phyloP scores from a whole-genome alignment of 35 echinoderm and acorn worm genomes.

The Lytechinus pictus region DNA sequence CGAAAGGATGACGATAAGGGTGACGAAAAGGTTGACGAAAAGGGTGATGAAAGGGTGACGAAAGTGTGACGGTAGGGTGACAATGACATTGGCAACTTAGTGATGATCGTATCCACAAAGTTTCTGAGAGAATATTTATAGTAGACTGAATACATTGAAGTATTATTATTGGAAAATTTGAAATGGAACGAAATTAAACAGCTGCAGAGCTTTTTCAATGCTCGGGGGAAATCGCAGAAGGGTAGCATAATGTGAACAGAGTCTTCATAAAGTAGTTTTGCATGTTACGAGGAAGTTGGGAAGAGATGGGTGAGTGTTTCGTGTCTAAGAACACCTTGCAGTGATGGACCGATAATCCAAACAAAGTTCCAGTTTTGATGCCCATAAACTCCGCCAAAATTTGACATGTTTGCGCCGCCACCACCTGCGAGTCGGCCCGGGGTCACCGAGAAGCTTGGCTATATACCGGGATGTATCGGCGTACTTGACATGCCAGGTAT shows the following conservation, averaged over 20 bases:
- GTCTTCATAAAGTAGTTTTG: neutral
- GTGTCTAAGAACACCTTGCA: conserved; percentile 5
- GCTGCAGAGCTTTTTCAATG: too few relatives aligned
- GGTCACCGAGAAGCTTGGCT: neutral
- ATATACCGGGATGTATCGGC: neutral
- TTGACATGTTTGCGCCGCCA: conserved; percentile 4
- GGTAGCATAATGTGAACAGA: neutral
- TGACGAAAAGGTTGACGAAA: too few relatives aligned
- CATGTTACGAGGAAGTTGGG: conserved; percentile 8
- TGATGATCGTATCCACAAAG: too few relatives aligned
- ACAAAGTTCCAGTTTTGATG: conserved; percentile 2
- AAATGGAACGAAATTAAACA: too few relatives aligned
- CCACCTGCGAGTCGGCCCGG: neutral
- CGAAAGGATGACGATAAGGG: too few relatives aligned
- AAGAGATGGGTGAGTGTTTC: neutral
- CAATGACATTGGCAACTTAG: too few relatives aligned
- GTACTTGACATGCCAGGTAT: neutral
- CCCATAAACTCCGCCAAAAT: neutral
- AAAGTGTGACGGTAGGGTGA: too few relatives aligned
- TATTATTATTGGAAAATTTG: too few relatives aligned
- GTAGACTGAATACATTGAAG: too few relatives aligned
- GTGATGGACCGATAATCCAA: conserved; percentile 1
- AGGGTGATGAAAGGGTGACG: too few relatives aligned
- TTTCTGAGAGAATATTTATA: too few relatives aligned
- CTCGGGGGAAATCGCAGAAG: too few relatives aligned